Evolutionary conservation across 2,797 vertebrate species (phyloP), one percentile per base, ranked within the genome.

Genomic region (Merluccius polli): DNA sequence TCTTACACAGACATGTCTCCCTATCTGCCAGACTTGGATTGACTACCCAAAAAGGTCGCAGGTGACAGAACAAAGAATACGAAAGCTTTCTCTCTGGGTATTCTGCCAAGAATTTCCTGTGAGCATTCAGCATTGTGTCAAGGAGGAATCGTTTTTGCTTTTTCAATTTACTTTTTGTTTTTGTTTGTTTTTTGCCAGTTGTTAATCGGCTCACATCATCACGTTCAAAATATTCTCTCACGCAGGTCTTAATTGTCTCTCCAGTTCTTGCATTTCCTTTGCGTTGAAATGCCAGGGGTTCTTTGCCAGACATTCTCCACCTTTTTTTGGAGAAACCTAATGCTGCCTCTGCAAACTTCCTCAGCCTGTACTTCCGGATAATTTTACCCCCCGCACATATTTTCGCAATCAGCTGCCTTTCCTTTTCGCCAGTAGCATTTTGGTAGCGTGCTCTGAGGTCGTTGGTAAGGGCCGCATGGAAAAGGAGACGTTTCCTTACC

Each of bases 41-140:
- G 7, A 73, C 35, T 6, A 68, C 76, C 59, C 52, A 77, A 52
- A 69, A 73, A 73, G 72, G 72, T 30, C 30, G 71, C 27, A 77
- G 70, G 5, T 38, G 15, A n/a, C 76, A 77, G 38, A 71, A 41
- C 9, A 71, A n/a, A 2, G 33, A 38, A 41, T 71, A 71, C 4
- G 35, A 71, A 13, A 71, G 24, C 9, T 24, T 41, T 36, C 15
- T 13, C 9, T 41, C 16, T 3, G 6, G 15, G 70, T 38, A 12
- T 29, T 71, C 33, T 12, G 35, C n/a, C 29, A 71, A 71, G 38
- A 71, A 71, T 27, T 29, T 38, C 29, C 31, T 71, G 32, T 71
- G 30, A 2, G 24, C 18, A 71, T 71, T 71, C 33, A 11, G 21
- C 65, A 68, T n/a, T 3, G 33, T 35, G 8, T 35, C 33, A 35